These are phyloP conservation scores for Drosophila ironensis DNA, from an alignment of 1,140 invertebrate species.

Conservation along the genomic window DNA sequence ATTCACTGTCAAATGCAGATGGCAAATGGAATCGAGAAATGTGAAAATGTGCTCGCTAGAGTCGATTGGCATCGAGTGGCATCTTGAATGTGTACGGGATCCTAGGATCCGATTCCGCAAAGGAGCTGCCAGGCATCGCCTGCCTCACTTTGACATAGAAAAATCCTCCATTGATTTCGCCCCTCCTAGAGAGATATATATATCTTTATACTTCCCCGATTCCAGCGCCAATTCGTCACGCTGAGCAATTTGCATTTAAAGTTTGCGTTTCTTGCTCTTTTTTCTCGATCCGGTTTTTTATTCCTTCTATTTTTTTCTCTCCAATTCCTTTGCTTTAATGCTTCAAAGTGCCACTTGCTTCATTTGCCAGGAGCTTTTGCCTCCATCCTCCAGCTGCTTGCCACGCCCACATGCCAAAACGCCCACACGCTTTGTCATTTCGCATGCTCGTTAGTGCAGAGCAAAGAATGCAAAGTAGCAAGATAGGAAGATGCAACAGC, in stretches of 20 bases:
- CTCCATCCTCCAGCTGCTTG: background rate
- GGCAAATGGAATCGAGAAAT: background rate
- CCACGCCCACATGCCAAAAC: slow-evolving; percentile 32
- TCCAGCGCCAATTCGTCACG: slow-evolving; percentile 16
- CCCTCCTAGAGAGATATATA: too few relatives aligned
- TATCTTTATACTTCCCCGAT: too few relatives aligned
- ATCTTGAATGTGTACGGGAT: background rate
- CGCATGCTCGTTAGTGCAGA: slow-evolving; percentile 74
- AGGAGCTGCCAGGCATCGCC: slow-evolving; percentile 6
- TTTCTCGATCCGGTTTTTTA: background rate
- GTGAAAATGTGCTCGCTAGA: background rate
- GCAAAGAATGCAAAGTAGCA: slow-evolving; percentile 71
- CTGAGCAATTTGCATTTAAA: slow-evolving; percentile 71
- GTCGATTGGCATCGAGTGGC: background rate
- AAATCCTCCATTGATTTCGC: slow-evolving; percentile 74
- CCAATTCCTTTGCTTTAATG: slow-evolving; percentile 59
- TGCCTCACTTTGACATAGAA: slow-evolving; percentile 70
- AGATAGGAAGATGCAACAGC: slow-evolving; percentile 42
- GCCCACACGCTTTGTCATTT: slow-evolving; percentile 71
- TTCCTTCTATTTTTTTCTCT: background rate
- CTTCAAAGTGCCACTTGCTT: slow-evolving; percentile 67
- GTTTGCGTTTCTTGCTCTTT: slow-evolving; percentile 23
- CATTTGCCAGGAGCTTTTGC: slow-evolving; percentile 23
- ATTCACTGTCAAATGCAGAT: slow-evolving; percentile 43
- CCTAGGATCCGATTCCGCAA: slow-evolving; percentile 3